Base-by-base conservation (phyloP, 2,113 vertebrate genomes). In the Crotophaga sulcirostris region DNA sequence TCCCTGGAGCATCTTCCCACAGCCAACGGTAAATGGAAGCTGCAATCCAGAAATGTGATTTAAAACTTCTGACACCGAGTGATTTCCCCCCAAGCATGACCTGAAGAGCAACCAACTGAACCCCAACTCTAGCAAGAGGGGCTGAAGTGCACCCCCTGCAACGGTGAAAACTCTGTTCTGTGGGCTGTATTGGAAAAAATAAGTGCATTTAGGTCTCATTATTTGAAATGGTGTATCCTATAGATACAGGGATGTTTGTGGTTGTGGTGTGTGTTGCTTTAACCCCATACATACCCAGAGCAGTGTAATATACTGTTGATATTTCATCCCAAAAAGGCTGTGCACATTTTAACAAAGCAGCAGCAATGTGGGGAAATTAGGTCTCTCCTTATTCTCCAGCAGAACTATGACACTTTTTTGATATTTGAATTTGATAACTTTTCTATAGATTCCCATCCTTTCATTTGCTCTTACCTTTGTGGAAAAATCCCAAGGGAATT, bases 221-320 rank as follows among this genome's bases (percentile, higher is more conserved):
- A 23, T 47, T 54, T 58, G 14, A 11, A 72, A 10, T 44, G 38
- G 2, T 38, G 7, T 13, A 13, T 44, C 42, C 29, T 33, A 11
- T 5, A 51, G 40, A 6, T 26, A 24, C 13, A 6, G 4, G 42
- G 31, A 10, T 47, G 9, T 1, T 16, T 66, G 20, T 29, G 17
- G 15, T 13, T 6, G 7, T 15, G 7, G 40, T 62, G 13, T 23
- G 13, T 9, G 0, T 16, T 9, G 5, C 29, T 79, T 38, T 69
- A 31, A 47, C 8, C 16, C 14, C 18, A 4, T 2, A 5, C 11
- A 10, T 10, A 26, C 9, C 25, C 55, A 58, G 20, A 89, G 18
- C 31, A 28, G 16, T 19, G 10, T 2, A 7, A 49, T 0, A 0
- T 3, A 31, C 13, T 5, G 3, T 9, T 90, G 47, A 40, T 8